Conservation (phyloP, 2,113 vertebrate genomes). For the Platichthys flesus region DNA sequence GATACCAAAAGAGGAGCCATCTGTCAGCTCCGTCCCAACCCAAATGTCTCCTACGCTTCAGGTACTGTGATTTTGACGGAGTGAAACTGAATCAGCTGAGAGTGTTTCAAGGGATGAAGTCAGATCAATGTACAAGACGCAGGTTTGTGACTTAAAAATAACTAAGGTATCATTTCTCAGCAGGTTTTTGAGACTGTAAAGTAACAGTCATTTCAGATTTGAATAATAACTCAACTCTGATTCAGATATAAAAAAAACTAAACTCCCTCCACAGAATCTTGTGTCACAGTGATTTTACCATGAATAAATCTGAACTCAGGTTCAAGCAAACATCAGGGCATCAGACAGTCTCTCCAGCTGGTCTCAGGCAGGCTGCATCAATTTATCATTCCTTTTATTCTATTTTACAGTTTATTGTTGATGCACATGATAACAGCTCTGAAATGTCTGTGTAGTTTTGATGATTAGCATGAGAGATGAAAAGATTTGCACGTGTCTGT, state of each 20-base stretch:
- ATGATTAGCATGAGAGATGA: background rate
- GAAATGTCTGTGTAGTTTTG: background rate
- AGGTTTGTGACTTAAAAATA: background rate
- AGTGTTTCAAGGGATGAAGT: background rate
- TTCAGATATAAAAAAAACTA: background rate
- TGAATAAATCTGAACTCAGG: background rate
- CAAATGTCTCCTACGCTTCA: background rate
- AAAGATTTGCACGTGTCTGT: background rate
- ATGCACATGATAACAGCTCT: background rate
- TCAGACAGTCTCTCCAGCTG: background rate
- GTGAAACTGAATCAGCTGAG: background rate
- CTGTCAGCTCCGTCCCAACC: background rate
- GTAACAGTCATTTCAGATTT: background rate
- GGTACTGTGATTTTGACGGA: background rate
- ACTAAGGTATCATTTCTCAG: background rate
- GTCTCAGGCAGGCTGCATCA: background rate
- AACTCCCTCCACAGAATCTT: no score
- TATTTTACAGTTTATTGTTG: background rate
- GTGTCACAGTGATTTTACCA: no score
- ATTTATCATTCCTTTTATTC: background rate
- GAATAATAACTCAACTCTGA: background rate
- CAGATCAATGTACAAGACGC: background rate
- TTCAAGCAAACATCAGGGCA: background rate
- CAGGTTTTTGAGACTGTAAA: no score
- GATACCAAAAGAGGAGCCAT: background rate